A percentile compares a stretch with the other conserved stretches of the same genome.
Conservation (phyloP, 2,113 vertebrate species). For the Monopterus albus region DNA sequence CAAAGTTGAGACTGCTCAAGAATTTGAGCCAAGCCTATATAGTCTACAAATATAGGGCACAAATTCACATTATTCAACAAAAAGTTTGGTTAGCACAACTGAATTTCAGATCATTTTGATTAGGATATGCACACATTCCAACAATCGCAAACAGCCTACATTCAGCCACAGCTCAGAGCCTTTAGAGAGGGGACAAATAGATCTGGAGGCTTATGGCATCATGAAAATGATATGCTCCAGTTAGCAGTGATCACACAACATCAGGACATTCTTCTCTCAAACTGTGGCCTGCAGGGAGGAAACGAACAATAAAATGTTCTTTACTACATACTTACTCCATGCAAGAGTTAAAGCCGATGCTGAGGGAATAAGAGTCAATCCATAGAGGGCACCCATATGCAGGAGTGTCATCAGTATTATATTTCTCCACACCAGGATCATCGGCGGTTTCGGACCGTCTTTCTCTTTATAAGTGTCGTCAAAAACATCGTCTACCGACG, state of each 20-base stretch:
- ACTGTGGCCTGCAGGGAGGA: not conserved
- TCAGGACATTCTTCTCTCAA: slow-evolving; percentile 50
- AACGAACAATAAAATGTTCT: not conserved
- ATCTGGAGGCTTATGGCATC: not conserved
- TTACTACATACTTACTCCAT: slow-evolving; percentile 85
- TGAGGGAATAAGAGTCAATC: slow-evolving; percentile 79
- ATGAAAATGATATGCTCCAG: too few species aligned
- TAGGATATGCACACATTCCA: too few species aligned
- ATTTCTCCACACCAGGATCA: slow-evolving; percentile 91
- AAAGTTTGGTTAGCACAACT: not conserved
- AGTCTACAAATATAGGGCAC: slow-evolving; percentile 18
- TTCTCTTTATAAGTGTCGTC: slow-evolving; percentile 88
- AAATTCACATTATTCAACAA: slow-evolving; percentile 15
- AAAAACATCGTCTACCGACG: slow-evolving; percentile 84
- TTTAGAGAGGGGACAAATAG: not conserved
- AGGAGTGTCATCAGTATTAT: slow-evolving; percentile 89
- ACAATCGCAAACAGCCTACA: not conserved
- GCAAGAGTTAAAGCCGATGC: slow-evolving; percentile 81
- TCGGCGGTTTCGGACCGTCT: slow-evolving; percentile 81
- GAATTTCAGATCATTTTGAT: not conserved
- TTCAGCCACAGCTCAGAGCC: not conserved
- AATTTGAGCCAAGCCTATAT: slow-evolving; percentile 53
- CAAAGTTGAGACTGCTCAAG: slow-evolving; percentile 66
- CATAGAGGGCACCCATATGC: slow-evolving; percentile 84
- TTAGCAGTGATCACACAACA: slow-evolving; percentile 46